Evolutionary conservation across 2,888 invertebrate genomes (phyloP).

Genomic region (Erynnis tages): DNA sequence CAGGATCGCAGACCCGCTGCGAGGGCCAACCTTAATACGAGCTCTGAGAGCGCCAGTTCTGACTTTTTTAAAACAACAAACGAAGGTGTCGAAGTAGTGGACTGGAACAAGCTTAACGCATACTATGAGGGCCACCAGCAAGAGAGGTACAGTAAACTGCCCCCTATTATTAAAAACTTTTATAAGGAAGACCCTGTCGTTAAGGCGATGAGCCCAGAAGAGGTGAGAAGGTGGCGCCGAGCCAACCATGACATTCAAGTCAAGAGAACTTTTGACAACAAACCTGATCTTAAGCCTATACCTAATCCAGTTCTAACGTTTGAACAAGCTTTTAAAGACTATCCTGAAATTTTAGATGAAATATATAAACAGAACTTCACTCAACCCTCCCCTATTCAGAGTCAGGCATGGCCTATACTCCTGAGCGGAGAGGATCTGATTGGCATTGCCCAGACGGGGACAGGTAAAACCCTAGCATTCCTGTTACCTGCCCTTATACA

Average conservation of each 20-base stretch:
- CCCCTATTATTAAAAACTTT: constrained; percentile 89
- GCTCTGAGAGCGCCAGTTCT: constrained; percentile 38
- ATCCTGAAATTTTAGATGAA: constrained; percentile 91
- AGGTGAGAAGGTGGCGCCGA: constrained; percentile 84
- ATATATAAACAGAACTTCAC: constrained; percentile 90
- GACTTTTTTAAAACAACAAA: constrained; percentile 57
- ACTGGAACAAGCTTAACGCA: constrained; percentile 82
- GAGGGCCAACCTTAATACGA: constrained; percentile 26
- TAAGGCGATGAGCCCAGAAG: constrained; percentile 81
- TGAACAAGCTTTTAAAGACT: constrained; percentile 90
- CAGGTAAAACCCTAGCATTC: constrained; percentile 97
- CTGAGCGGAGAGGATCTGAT: constrained; percentile 95
- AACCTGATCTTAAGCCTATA: constrained; percentile 70
- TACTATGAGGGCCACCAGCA: constrained; percentile 78
- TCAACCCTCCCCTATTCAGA: constrained; percentile 94
- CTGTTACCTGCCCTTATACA: constrained; percentile 96
- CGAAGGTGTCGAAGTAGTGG: constrained; percentile 66
- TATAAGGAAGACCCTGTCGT: constrained; percentile 90
- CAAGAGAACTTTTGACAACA: constrained; percentile 82
- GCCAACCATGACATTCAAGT: constrained; percentile 89
- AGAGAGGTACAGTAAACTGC: constrained; percentile 84
- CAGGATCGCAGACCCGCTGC: constrained; percentile 47
- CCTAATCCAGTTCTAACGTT: constrained; percentile 91
- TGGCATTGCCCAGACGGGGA: constrained; percentile 97
- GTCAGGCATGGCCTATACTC: constrained; percentile 97